Evolutionary conservation across 2,888 invertebrate genomes (phyloP).

Genomic region (Melieria crassipennis): DNA sequence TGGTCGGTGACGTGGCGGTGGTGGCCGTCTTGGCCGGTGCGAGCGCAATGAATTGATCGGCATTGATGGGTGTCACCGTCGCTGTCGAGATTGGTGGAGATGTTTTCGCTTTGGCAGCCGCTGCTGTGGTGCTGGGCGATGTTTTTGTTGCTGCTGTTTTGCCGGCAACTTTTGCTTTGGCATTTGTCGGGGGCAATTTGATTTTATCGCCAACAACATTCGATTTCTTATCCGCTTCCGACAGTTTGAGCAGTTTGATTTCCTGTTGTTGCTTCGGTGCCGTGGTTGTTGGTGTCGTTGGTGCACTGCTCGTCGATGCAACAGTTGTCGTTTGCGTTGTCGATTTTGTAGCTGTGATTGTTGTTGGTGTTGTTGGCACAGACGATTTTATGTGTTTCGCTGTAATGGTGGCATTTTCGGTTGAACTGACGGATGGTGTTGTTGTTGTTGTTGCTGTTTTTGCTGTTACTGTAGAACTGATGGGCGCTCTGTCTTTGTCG

Average conservation of each 20-base stretch:
- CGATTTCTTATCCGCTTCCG: slow-evolving; percentile 38
- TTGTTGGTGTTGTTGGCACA: slow-evolving; percentile 33
- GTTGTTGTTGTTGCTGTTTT: slow-evolving; percentile 35
- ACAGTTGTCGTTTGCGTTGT: slow-evolving; percentile 52
- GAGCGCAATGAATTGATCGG: slow-evolving; percentile 58
- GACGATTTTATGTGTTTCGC: slow-evolving; percentile 40
- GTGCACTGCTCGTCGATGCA: slow-evolving; percentile 46
- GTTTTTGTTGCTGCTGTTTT: slow-evolving; percentile 34
- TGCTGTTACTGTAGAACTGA: slow-evolving; percentile 39
- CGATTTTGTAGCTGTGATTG: slow-evolving; percentile 40
- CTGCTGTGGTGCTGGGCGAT: slow-evolving; percentile 36
- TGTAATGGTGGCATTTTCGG: slow-evolving; percentile 34
- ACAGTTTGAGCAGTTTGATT: slow-evolving; percentile 31
- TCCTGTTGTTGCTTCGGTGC: slow-evolving; percentile 37
- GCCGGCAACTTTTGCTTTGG: slow-evolving; percentile 14
- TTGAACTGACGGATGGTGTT: slow-evolving; percentile 42
- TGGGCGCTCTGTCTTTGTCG: slow-evolving; percentile 40
- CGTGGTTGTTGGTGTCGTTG: slow-evolving; percentile 41
- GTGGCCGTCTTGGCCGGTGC: slow-evolving; percentile 53
- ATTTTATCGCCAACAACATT: slow-evolving; percentile 3
- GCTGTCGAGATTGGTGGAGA: slow-evolving; percentile 33
- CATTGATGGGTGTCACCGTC: slow-evolving; percentile 50
- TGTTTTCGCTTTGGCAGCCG: slow-evolving; percentile 39
- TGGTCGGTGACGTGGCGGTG: slow-evolving; percentile 46
- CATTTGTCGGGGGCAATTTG: slow-evolving; percentile 30